These are phyloP conservation scores for Phrynocephalus guinanensis DNA, from an alignment of 2,797 vertebrate species.

Conservation along the genomic window DNA sequence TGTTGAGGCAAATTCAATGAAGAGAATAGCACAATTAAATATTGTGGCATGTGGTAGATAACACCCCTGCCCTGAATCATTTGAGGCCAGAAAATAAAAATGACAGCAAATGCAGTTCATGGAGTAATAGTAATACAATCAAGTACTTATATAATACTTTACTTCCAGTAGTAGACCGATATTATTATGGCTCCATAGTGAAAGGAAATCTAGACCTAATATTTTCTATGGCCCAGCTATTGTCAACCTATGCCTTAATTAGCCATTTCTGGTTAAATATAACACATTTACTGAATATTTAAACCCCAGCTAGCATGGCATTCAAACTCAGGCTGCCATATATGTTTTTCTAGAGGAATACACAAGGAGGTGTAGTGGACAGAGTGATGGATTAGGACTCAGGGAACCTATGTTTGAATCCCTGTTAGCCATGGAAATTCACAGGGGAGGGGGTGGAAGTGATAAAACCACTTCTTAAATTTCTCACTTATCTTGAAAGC, in stretches of 20 bases:
- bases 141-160: not conserved
- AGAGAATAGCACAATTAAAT: not conserved
- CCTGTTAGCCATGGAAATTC: too few relatives aligned
- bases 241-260: not conserved
- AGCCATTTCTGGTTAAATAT: not conserved
- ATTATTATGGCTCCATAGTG: not conserved
- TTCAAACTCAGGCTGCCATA: not conserved
- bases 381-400: too few relatives aligned
- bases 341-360: too few relatives aligned
- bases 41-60: not conserved
- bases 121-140: not conserved
- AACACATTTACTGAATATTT: not conserved
- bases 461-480: too few relatives aligned
- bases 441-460: too few relatives aligned
- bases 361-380: not conserved
- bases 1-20: not conserved
- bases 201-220: not conserved
- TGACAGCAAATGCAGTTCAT: not conserved
- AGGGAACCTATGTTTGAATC: too few relatives aligned
- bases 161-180: not conserved
- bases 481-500: too few relatives aligned
- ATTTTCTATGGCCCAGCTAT: not conserved
- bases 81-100: not conserved
- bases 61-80: not conserved
- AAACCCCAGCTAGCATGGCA: not conserved